phyloP scores from a whole-genome alignment of 2,797 vertebrate species.

The Triplophysa yarkandensis region DNA sequence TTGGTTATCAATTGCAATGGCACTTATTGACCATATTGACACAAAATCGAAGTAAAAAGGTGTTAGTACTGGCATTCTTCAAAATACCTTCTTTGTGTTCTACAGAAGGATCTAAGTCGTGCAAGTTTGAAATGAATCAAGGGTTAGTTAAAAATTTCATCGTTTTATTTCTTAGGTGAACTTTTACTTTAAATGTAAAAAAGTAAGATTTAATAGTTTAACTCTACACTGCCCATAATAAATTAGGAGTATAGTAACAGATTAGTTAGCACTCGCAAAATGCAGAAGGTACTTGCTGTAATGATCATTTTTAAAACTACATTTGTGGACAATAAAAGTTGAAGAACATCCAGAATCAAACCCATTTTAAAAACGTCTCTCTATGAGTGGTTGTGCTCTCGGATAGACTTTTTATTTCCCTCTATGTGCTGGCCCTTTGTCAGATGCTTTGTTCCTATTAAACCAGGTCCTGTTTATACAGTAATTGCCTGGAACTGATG shows the following conservation, averaged over 20 bases:
- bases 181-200: too few species aligned
- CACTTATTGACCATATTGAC: too few species aligned
- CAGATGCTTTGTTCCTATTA: conserved; percentile 19
- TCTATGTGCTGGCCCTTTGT: neutral
- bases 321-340: neutral
- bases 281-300: neutral
- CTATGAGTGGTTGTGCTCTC: neutral
- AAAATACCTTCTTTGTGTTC: too few species aligned
- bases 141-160: neutral
- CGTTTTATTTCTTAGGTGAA: neutral
- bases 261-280: too few species aligned
- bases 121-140: too few species aligned
- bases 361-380: neutral
- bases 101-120: too few species aligned
- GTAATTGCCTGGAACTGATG: conserved; percentile 40
- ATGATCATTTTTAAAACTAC: neutral
- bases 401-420: neutral
- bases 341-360: neutral
- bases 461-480: conserved; percentile 26
- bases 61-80: too few species aligned
- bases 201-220: neutral
- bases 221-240: neutral
- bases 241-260: too few species aligned
- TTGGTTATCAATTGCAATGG: too few species aligned
- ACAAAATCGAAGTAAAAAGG: too few species aligned